These are phyloP conservation scores for Eremobia ochroleuca DNA, from an alignment of 2,888 invertebrate species.

Conservation along the genomic window DNA sequence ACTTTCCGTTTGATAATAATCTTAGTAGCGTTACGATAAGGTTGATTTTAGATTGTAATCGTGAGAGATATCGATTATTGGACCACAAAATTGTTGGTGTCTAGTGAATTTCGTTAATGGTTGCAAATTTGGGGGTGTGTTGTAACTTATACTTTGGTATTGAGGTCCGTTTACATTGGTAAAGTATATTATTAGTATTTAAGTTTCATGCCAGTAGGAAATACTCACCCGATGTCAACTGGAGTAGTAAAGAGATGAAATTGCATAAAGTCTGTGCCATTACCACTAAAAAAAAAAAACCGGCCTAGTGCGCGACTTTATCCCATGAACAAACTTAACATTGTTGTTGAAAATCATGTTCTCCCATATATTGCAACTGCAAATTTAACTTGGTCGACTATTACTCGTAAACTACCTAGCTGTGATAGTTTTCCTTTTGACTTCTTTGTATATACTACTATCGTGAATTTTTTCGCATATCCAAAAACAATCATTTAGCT, in stretches of 20 bases:
- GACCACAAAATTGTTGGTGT: slow-evolving; percentile 46
- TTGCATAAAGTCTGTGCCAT: neutral
- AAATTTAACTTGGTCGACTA: too few relatives aligned
- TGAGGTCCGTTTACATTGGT: slow-evolving; percentile 19
- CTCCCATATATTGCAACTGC: too few relatives aligned
- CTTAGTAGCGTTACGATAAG: neutral
- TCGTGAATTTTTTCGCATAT: too few relatives aligned
- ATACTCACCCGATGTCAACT: neutral
- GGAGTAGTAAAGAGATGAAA: neutral
- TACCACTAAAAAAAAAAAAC: too few relatives aligned
- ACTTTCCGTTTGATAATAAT: slow-evolving; percentile 2
- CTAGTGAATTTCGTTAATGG: slow-evolving; percentile 55
- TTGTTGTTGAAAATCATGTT: too few relatives aligned
- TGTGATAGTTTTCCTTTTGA: too few relatives aligned
- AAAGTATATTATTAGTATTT: neutral
- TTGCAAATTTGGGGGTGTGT: slow-evolving; percentile 29
- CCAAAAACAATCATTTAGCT: too few relatives aligned
- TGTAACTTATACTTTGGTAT: slow-evolving; percentile 24
- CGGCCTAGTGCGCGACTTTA: too few relatives aligned
- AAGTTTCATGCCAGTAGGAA: neutral
- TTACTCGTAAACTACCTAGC: too few relatives aligned
- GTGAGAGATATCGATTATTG: slow-evolving; percentile 53
- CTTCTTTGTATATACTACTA: too few relatives aligned
- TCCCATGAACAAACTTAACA: too few relatives aligned
- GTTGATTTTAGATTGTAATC: slow-evolving; percentile 26